Base-by-base conservation (phyloP, 2,113 vertebrate genomes). In the Zapornia atra region DNA sequence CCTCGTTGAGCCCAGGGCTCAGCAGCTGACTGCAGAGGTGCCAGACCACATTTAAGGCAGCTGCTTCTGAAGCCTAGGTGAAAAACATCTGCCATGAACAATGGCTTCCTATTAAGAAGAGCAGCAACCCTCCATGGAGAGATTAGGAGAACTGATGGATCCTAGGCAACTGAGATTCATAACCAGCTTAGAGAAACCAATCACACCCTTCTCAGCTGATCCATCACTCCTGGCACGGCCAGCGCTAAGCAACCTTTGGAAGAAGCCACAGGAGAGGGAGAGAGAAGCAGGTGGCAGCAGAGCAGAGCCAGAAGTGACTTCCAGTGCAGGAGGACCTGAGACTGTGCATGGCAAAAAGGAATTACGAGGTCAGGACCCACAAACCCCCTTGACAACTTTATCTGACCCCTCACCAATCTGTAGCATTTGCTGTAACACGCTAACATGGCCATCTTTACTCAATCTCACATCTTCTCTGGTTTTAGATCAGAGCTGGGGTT, bases 141-240 rank as follows among this genome's bases (percentile, higher is more conserved):
- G 22, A 66, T 60, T 28, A 46, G 54, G 19, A 44, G 15, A 75
- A 75, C 13, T 10, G 48, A 53, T 38, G n/a, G 61, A 72, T 69
- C 54, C 44, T 26, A 19, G 50, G 28, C 87, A 92, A 76, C 21
- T 3, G 11, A 82, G 51, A 75, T 14, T 85, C 44, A 10, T 7
- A 42, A 59, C 5, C 73, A 91, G 42, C 33, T 70, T 6, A 63
- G 64, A 71, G 86, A 88, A 89, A 44, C 21, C 60, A 69, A 91
- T 63, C 63, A 68, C 57, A 36, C 24, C 48, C 53, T 79, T 33
- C 65, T 76, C 61, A 57, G n/a, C 18, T 1, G 4, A 44, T 38
- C 15, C 48, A 19, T 12, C 0, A 0, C 42, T 73, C 50, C 53
- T 68, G 69, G 84, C 75, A 72, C 0, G 0, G 70, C 34, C 75